Conservation (phyloP, 2,113 vertebrate species). For the Carettochelys insculpta region DNA sequence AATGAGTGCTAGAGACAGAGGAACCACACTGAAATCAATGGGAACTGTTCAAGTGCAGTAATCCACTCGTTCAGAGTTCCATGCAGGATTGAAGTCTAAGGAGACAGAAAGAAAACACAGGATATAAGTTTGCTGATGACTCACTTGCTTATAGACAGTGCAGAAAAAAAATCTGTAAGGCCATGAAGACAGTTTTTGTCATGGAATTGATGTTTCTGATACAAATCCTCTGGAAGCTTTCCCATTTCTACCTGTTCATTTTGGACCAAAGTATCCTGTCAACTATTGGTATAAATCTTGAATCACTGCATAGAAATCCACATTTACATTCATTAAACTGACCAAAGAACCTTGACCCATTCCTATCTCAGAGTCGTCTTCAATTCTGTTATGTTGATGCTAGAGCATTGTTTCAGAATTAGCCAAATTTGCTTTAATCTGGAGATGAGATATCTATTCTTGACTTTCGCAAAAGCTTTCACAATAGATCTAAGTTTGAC, state of each 20-base stretch:
- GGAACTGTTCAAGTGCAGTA: background rate
- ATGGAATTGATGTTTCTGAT: background rate
- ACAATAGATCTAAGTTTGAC: background rate
- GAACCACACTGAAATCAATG: background rate
- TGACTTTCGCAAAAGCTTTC: background rate
- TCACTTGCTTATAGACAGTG: slow-evolving; percentile 3
- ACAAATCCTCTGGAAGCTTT: background rate
- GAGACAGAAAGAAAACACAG: background rate
- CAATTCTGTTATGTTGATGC: background rate
- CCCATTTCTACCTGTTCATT: slow-evolving; percentile 24
- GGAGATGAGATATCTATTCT: background rate
- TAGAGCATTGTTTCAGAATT: background rate
- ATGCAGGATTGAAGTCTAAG: background rate
- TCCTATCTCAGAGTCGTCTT: background rate
- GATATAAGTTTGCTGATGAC: background rate
- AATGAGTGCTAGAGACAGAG: background rate
- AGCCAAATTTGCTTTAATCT: background rate
- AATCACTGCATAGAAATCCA: background rate
- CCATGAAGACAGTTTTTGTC: background rate
- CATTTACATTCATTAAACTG: background rate
- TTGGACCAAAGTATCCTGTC: background rate
- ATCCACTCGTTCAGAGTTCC: background rate
- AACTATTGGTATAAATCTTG: background rate
- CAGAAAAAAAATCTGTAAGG: background rate
- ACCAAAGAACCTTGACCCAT: background rate